Evolutionary conservation across 2,888 invertebrate species (phyloP), one percentile per base, ranked within the genome.

Genomic region (Pristionchus japonicus): DNA sequence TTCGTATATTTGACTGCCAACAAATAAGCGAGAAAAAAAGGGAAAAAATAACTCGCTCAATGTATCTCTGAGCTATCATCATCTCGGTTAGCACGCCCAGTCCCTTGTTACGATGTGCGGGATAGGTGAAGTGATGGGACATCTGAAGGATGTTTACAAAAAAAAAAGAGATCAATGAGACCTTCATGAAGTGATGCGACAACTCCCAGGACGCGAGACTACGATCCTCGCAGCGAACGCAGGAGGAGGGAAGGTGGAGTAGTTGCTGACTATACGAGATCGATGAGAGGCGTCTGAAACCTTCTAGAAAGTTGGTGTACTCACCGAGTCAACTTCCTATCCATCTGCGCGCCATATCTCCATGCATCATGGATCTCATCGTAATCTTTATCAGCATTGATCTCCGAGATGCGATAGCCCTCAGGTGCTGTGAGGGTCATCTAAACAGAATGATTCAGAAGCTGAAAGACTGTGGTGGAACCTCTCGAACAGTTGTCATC

Each of bases 121-220:
- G 74, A 40, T 74, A 74, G 9, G 74, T 74, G 74, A 74, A 74
- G 74, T 74, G 74, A 74, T 74, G 43, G 40, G 74, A 74, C 74
- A 74, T 74, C 74, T 74, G n/a, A 37, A 74, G 11, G 13, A 20
- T 6, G 11, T 17, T n/a, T n/a, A n/a, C n/a, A n/a, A n/a, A n/a
- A n/a, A n/a, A n/a, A 23, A 61, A 23, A 61, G 9, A 17, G 6
- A 61, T 61, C 61, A 17, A 61, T 9, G 4, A n/a, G n/a, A 43
- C 74, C 74, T 74, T 74, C 74, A 74, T 74, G 43, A 74, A 74
- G 13, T 74, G 74, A 23, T 74, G 74, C 3, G 74, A 74, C n/a
- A 74, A 40, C 40, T 74, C 74, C 74, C 74, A 74, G 7, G 74
- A 74, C 34, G 20, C 74, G 15, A 74, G 74, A 40, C 74, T 74